Base-by-base conservation (phyloP, 2,888 invertebrate species). In the Ochropleura plecta region DNA sequence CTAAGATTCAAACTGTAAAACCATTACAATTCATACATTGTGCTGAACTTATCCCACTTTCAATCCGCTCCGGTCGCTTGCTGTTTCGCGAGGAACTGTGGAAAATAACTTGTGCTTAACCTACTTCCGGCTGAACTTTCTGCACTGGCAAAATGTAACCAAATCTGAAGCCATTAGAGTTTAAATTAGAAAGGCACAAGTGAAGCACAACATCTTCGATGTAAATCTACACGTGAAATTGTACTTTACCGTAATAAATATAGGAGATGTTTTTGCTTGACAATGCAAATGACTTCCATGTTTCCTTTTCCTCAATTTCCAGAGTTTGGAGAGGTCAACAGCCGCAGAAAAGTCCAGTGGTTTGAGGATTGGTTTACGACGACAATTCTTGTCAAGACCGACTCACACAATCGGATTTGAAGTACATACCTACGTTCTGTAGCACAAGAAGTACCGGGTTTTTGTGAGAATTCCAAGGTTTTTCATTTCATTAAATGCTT, bases 101-200 rank as follows among this genome's bases (percentile, higher is more conserved):
- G 88, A 89, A 90, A 90, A 88, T 88, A 88, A 88, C 89, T 88
- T 87, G 77, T 84, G 83, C 88, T 88, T 91, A 89, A 90, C 91
- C 91, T 86, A 91, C 86, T 90, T 91, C 79, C 79, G 79, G 78
- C 69, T 74, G 73, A 60, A 78, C 49, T 55, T 44, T 16, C 14
- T 9, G 20, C 8, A 42, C 44, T 55, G 18, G 16, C 46, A 18
- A 76, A 71, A 67, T 51, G 66, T 44, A 68, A 80, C 70, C 73
- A 42, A 86, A 81, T 46, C 0, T 5, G 12, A 0, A 42, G 3
- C 10, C 0, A 0, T 57, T n/a, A 81, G 42, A 68, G 70, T 59
- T 20, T n/a, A 74, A 62, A 69, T 78, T 73, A 7, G 44, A 60
- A 51, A 44, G 55, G 9, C n/a, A 46, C 9, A n/a, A 14, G 6